Conservation (phyloP, 2,888 invertebrate species). For the Hanleya hanleyi region DNA sequence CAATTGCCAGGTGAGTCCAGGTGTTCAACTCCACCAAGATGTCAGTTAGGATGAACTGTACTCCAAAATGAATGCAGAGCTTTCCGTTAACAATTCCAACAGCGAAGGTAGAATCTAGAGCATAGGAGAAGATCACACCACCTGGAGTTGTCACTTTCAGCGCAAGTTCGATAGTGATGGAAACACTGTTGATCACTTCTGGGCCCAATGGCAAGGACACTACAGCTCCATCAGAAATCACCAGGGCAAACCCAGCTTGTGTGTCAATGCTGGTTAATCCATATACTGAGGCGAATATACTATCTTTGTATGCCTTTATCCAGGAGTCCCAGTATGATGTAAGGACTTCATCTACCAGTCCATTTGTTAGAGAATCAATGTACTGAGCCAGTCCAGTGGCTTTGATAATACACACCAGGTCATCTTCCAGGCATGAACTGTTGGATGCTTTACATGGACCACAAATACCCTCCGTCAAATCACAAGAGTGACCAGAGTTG, state of each 20-base stretch:
- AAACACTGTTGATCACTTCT: slow-evolving; percentile 4
- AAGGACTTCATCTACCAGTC: too few relatives aligned
- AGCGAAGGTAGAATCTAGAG: slow-evolving; percentile 27
- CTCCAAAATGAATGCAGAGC: slow-evolving; percentile 26
- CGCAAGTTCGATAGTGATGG: slow-evolving; percentile 22
- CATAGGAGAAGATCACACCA: slow-evolving; percentile 25
- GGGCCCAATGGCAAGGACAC: neutral
- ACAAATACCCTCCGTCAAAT: slow-evolving; percentile 20
- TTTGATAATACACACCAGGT: slow-evolving; percentile 24
- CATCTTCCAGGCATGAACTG: slow-evolving; percentile 19
- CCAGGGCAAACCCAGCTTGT: slow-evolving; percentile 20
- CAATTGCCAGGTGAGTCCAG: slow-evolving; percentile 40
- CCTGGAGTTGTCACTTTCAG: slow-evolving; percentile 12
- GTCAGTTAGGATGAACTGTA: slow-evolving; percentile 10
- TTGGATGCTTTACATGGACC: slow-evolving; percentile 13
- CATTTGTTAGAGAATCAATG: too few relatives aligned
- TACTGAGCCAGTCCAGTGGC: slow-evolving; percentile 27
- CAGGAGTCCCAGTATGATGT: too few relatives aligned
- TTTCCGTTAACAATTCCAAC: slow-evolving; percentile 27
- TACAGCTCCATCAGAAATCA: slow-evolving; percentile 8
- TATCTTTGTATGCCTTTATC: too few relatives aligned
- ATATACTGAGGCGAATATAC: too few relatives aligned
- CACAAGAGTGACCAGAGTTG: slow-evolving; percentile 9
- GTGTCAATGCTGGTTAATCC: neutral
- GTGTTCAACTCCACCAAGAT: slow-evolving; percentile 27